Evolutionary conservation across 2,888 invertebrate genomes (phyloP), one percentile per base, ranked within the genome.

Genomic region (Drosophila quasianomalipes): DNA sequence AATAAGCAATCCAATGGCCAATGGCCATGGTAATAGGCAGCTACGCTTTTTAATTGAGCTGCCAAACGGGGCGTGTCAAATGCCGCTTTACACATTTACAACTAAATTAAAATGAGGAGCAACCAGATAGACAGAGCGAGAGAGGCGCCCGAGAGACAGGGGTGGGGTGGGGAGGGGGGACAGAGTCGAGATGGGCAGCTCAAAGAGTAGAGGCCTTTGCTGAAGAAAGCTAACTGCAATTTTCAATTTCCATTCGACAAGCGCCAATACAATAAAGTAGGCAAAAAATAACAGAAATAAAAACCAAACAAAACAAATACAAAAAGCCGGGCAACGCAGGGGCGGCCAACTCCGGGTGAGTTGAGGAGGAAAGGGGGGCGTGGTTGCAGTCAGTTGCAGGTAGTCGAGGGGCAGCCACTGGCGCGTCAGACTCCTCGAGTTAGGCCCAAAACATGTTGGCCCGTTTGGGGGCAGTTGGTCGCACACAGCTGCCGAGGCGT

Each of bases 31-130:
- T 81, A 79, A 79, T 79, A 80, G 83, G 80, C 85, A 84, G 87
- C 89, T 81, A 76, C 83, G 85, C 85, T 91, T 91, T 92, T 92
- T 92, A 92, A 92, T 92, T 92, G 92, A 92, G 92, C 90, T 92
- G 91, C 92, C 91, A 90, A 91, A 91, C 83, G 90, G 91, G 92
- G 92, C 92, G 92, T 92, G 83, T 83, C 91, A 85, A 79, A 73
- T 85, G 87, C 83, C 83, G 89, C 86, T 92, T 92, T 92, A 92
- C 92, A 92, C 91, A 91, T 91, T 92, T 92, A 92, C 92, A 92
- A 92, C 91, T 91, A 91, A 92, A 91, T 91, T 91, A 85, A 89
- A 91, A 91, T 69, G 51, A 51, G 41, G 57, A 30, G 55, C 35
- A 55, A 26, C 75, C 35, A 51, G 67, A 76, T 71, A 72, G 63